Conservation (phyloP, 2,888 invertebrate genomes). For the Tillus elongatus region DNA sequence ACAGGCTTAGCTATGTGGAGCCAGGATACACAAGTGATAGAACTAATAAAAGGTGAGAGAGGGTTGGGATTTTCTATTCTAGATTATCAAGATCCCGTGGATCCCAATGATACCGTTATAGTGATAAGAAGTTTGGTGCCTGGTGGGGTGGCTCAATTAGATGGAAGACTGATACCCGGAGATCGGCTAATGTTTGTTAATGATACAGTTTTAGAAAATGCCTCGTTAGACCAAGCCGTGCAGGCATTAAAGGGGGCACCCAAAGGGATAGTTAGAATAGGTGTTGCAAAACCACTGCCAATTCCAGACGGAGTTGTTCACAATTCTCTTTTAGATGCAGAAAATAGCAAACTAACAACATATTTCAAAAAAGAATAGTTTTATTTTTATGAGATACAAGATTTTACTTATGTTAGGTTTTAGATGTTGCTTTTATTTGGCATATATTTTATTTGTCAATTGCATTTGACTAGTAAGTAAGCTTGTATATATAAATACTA, state of each 20-base stretch:
- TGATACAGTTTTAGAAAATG: constrained; percentile 87
- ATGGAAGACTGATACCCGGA: constrained; percentile 96
- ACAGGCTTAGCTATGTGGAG: constrained; percentile 98
- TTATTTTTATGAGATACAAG: constrained; percentile 5
- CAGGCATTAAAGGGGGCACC: constrained; percentile 94
- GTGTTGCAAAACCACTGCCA: constrained; percentile 89
- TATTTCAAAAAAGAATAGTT: constrained; percentile 18
- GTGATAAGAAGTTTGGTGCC: constrained; percentile 97
- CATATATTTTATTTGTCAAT: too few species aligned
- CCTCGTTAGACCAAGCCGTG: constrained; percentile 92
- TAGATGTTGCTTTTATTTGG: too few species aligned
- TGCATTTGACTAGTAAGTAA: too few species aligned
- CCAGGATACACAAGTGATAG: constrained; percentile 91
- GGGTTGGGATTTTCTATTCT: constrained; percentile 98
- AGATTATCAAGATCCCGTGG: constrained; percentile 91
- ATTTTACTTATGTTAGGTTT: too few species aligned
- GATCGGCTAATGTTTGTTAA: constrained; percentile 92
- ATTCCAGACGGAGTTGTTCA: constrained; percentile 59
- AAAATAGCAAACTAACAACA: constrained; percentile 30
- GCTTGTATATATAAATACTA: too few species aligned
- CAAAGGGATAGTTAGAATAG: constrained; percentile 88
- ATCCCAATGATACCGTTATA: constrained; percentile 93
- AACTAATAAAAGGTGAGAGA: constrained; percentile 91
- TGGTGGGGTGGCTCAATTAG: constrained; percentile 94
- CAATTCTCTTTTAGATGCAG: constrained; percentile 37